Evolutionary conservation across 2,888 invertebrate genomes (phyloP).

Genomic region (Nipponacmea schrenckii): DNA sequence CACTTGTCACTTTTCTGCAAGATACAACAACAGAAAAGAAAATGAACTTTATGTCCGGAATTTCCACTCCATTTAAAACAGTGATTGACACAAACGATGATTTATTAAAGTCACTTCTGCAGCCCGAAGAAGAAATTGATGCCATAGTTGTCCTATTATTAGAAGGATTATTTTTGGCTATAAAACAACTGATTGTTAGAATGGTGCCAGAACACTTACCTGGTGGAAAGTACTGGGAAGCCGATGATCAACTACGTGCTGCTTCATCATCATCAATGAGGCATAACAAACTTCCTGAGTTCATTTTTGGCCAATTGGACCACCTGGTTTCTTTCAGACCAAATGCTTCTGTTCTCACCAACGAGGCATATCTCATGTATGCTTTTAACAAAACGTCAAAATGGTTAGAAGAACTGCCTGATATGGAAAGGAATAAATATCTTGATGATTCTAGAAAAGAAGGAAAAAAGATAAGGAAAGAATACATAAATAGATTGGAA

Average conservation of each 20-base stretch:
- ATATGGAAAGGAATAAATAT: not conserved
- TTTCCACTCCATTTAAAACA: not conserved
- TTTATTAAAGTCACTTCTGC: not conserved
- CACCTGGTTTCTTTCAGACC: slow-evolving; percentile 14
- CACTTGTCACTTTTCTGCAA: slow-evolving; percentile 7
- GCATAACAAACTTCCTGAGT: slow-evolving; percentile 23
- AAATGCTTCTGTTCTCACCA: slow-evolving; percentile 20
- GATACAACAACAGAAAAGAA: not conserved
- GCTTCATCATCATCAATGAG: slow-evolving; percentile 9
- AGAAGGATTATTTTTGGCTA: slow-evolving; percentile 10
- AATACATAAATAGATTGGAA: slow-evolving; percentile 16
- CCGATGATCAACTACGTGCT: slow-evolving; percentile 13
- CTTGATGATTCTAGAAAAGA: slow-evolving; percentile 10
- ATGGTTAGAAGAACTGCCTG: slow-evolving; percentile 13
- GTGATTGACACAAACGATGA: not conserved
- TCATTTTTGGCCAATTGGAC: slow-evolving; percentile 18
- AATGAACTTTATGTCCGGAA: not conserved
- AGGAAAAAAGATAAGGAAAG: not conserved
- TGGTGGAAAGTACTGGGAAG: slow-evolving; percentile 22
- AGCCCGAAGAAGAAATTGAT: slow-evolving; percentile 1
- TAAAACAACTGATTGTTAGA: slow-evolving; percentile 2
- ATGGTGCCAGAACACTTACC: slow-evolving; percentile 22
- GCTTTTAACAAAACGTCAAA: slow-evolving; percentile 16
- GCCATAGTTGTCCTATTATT: slow-evolving; percentile 1
- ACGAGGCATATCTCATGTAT: slow-evolving; percentile 19